Evolutionary conservation across 2,797 vertebrate genomes (phyloP), one percentile per base, ranked within the genome.

Genomic region (Gobionotothen gibberifrons): DNA sequence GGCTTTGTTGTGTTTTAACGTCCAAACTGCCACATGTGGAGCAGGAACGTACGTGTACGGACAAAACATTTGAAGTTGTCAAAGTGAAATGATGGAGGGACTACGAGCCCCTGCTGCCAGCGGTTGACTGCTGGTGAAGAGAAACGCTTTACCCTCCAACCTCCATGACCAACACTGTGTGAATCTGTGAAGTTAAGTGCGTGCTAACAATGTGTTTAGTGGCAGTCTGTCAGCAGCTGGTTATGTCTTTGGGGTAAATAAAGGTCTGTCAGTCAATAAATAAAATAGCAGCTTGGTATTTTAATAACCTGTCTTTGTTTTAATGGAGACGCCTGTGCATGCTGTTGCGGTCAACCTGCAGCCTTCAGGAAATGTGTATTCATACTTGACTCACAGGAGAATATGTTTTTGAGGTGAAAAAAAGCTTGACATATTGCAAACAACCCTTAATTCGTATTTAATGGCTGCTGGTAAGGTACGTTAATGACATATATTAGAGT

Each of bases 181-280:
- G 58, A 48, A 69, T 72, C 17, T 42, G 55, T 42, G 29, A 42
- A 69, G 79, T 57, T 72, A 29, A 81, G 77, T 59, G 64, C 73
- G 73, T 78, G 83, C 44, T 79, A 85, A 87, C 85, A 66, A 64
- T 10, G 78, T 82, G 84, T 86, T 89, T 82, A 83, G 73, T 81
- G 75, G 22, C 59, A 5, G 9, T 53, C 84, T 87, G 78, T 84
- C 82, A 85, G 44, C 81, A 76, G 72, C 59, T 70, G 69, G 21
- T 57, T 39, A 52, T 53, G 76, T 64, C 51, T 78, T 64, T 12
- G 22, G 56, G 53, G 59, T 55, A 43, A 76, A 60, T 32, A 12
- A 71, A 63, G 29, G 21, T 67, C 56, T 40, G 63, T 79, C 77
- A 70, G 80, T 56, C 63, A 48, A 60, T 62, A 57, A 66, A 79